phyloP scores from a whole-genome alignment of 1,140 invertebrate species.

The Dolichoris vasculosae region DNA sequence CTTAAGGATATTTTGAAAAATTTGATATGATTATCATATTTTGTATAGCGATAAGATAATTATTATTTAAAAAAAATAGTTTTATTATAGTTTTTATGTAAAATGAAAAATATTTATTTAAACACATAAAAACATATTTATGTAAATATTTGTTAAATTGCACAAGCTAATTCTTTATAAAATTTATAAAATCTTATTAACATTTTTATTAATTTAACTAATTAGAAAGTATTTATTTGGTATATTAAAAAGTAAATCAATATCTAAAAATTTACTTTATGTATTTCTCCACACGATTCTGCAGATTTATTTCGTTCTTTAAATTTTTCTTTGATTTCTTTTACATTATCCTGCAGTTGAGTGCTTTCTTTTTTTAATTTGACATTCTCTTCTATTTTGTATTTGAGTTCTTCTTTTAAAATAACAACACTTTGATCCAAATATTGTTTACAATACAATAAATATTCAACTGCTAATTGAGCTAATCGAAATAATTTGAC shows the following conservation, averaged over 20 bases:
- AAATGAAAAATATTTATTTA: too few relatives aligned
- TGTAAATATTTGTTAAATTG: too few relatives aligned
- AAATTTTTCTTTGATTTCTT: constrained; percentile 61
- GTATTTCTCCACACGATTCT: constrained; percentile 68
- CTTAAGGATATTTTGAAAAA: too few relatives aligned
- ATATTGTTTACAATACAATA: constrained; percentile 82
- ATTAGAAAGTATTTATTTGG: too few relatives aligned
- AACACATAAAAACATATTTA: background rate
- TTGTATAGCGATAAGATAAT: too few relatives aligned
- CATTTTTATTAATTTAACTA: too few relatives aligned
- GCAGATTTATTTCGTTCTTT: constrained; percentile 64
- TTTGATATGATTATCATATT: too few relatives aligned
- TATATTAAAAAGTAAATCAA: too few relatives aligned
- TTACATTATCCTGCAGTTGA: constrained; percentile 51
- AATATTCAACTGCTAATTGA: constrained; percentile 82
- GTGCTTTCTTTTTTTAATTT: constrained; percentile 63
- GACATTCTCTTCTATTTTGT: constrained; percentile 74
- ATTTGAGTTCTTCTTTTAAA: constrained; percentile 77
- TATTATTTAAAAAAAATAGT: too few relatives aligned
- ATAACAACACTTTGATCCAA: constrained; percentile 80
- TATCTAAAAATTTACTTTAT: constrained; percentile 67
- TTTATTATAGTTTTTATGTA: too few relatives aligned
- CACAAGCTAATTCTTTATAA: too few relatives aligned
- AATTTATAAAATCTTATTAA: too few relatives aligned
- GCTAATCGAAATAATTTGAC: constrained; percentile 81